Evolutionary conservation across 2,113 vertebrate genomes (phyloP).

Genomic region (Sminthopsis crassicaudata): DNA sequence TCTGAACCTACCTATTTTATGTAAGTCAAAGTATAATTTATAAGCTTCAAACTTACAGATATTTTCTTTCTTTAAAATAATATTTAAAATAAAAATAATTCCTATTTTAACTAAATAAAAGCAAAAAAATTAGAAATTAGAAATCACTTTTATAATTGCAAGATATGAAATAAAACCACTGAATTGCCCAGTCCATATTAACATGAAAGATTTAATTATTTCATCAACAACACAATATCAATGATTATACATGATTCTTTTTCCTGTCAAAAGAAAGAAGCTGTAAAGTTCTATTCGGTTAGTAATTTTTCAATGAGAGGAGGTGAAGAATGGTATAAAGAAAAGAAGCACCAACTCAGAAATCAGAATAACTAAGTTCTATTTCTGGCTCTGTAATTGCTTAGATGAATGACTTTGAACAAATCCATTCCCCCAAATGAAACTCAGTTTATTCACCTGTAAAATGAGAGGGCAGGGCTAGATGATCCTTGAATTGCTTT

Average conservation of each 20-base stretch:
- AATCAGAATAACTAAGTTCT: not conserved
- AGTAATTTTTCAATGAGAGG: not conserved
- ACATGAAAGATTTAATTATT: slow-evolving; percentile 18
- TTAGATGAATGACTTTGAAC: not conserved
- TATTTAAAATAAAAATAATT: no score
- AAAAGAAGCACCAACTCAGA: not conserved
- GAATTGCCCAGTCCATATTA: not conserved
- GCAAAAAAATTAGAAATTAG: not conserved
- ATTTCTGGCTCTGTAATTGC: not conserved
- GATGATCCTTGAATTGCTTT: not conserved
- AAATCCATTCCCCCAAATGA: not conserved
- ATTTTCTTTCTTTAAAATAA: not conserved
- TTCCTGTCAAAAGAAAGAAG: not conserved
- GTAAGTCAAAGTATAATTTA: slow-evolving; percentile 30
- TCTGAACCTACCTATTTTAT: slow-evolving; percentile 41
- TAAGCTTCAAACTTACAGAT: not conserved
- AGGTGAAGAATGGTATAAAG: not conserved
- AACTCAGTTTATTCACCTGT: not conserved
- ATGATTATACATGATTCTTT: not conserved
- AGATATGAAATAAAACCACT: not conserved
- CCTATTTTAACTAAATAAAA: not conserved
- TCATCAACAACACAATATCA: not conserved
- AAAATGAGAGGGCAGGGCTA: slow-evolving; percentile 8
- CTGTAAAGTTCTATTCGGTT: not conserved
- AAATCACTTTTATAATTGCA: not conserved